These are phyloP conservation scores for Steinernema khuongi DNA, from an alignment of 1,140 invertebrate genomes.

Conservation along the genomic window DNA sequence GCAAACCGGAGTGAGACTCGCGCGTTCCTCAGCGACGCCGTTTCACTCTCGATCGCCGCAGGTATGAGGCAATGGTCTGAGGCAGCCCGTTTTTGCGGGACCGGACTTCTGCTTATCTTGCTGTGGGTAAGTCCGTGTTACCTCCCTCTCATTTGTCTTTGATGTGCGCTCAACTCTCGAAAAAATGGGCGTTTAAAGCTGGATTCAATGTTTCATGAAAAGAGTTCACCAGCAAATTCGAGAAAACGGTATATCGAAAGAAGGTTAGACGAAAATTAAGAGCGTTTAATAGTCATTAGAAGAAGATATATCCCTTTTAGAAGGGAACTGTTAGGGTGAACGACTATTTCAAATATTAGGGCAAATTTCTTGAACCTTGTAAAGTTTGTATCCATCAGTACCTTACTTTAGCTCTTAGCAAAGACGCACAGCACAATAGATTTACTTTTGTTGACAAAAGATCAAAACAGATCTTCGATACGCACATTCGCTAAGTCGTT, in stretches of 20 bases:
- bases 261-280: too few relatives aligned
- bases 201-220: too few relatives aligned
- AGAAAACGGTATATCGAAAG: too few relatives aligned
- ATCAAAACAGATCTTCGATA: constrained; percentile 10
- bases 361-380: neutral
- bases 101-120: constrained; percentile 10
- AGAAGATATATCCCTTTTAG: too few relatives aligned
- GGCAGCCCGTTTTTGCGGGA: neutral
- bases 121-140: neutral
- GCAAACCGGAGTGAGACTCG: neutral
- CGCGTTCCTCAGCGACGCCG: neutral
- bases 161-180: neutral
- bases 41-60: constrained; percentile 10
- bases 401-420: neutral
- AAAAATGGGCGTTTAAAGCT: too few relatives aligned
- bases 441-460: neutral
- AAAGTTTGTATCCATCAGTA: neutral
- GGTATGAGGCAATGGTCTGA: constrained; percentile 5
- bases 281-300: too few relatives aligned
- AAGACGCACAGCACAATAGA: neutral
- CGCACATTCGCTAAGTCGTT: too few relatives aligned
- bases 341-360: neutral
- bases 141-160: neutral
- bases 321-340: too few relatives aligned
- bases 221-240: too few relatives aligned